Evolutionary conservation across 2,888 invertebrate genomes (phyloP).

Genomic region (Dolichomitus sp.): DNA sequence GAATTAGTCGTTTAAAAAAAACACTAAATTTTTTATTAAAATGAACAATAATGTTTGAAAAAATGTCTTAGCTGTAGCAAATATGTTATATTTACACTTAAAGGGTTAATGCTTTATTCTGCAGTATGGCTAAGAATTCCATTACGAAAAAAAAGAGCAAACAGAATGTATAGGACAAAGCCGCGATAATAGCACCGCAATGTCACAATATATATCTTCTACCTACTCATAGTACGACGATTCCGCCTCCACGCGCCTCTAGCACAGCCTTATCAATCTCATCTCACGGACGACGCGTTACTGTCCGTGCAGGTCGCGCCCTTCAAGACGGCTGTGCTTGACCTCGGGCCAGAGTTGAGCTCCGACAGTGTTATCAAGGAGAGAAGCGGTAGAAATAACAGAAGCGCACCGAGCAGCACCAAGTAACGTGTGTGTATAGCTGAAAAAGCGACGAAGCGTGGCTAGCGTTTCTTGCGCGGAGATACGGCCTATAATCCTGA

Average conservation of each 20-base stretch:
- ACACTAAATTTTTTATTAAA: no score
- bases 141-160: slow-evolving; percentile 19
- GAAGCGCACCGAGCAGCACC: slow-evolving; percentile 13
- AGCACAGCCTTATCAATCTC: slow-evolving; percentile 17
- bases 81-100: no score
- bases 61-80: no score
- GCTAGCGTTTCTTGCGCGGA: slow-evolving; percentile 46
- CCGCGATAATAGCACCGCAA: neutral
- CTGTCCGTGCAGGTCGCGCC: slow-evolving; percentile 48
- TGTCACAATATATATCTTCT: neutral
- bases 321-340: slow-evolving; percentile 71
- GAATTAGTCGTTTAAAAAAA: no score
- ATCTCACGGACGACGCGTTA: neutral
- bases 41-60: no score
- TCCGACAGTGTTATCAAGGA: neutral
- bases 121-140: neutral
- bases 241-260: slow-evolving; percentile 29
- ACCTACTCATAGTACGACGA: slow-evolving; percentile 28
- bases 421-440: neutral
- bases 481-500: slow-evolving; percentile 77
- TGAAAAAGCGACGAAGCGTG: slow-evolving; percentile 44
- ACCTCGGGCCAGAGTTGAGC: slow-evolving; percentile 73
- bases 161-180: slow-evolving; percentile 3
- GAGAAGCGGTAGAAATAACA: slow-evolving; percentile 22
- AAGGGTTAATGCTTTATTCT: neutral